phyloP scores from a whole-genome alignment of 2,888 invertebrate genomes.

The Metellina segmentata region DNA sequence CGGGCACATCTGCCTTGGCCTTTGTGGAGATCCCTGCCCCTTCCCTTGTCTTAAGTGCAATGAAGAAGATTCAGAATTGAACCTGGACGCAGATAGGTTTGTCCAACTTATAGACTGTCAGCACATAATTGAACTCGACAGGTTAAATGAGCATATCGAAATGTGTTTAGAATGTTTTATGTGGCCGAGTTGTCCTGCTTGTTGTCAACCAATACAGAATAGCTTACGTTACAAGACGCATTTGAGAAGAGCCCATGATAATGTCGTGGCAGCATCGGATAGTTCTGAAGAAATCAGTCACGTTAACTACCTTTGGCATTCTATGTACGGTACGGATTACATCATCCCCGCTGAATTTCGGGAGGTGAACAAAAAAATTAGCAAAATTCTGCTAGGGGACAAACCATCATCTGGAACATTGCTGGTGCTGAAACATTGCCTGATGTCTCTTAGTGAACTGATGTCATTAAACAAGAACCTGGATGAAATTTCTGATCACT shows the following conservation, averaged over 20 bases:
- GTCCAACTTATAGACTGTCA: slow-evolving; percentile 80
- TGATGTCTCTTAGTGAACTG: slow-evolving; percentile 26
- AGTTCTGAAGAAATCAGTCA: slow-evolving; percentile 20
- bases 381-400: slow-evolving; percentile 5
- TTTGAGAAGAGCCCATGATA: slow-evolving; percentile 29
- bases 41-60: slow-evolving; percentile 84
- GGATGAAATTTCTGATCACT: not conserved
- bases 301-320: slow-evolving; percentile 14
- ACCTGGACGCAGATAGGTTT: slow-evolving; percentile 78
- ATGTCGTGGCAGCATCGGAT: not conserved
- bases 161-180: slow-evolving; percentile 25
- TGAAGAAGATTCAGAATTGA: slow-evolving; percentile 78
- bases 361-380: slow-evolving; percentile 25
- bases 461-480: not conserved
- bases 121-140: slow-evolving; percentile 80
- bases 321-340: slow-evolving; percentile 12
- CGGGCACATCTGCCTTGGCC: slow-evolving; percentile 85
- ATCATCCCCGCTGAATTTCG: slow-evolving; percentile 45
- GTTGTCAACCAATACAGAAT: slow-evolving; percentile 9
- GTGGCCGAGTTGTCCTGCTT: slow-evolving; percentile 67
- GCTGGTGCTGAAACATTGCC: slow-evolving; percentile 30
- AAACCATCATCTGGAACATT: slow-evolving; percentile 15
- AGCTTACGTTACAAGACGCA: slow-evolving; percentile 48
- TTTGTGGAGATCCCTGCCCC: slow-evolving; percentile 88
- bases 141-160: slow-evolving; percentile 41